Evolutionary conservation across 2,888 invertebrate species (phyloP).

Genomic region (Aporophyla lueneburgensis): DNA sequence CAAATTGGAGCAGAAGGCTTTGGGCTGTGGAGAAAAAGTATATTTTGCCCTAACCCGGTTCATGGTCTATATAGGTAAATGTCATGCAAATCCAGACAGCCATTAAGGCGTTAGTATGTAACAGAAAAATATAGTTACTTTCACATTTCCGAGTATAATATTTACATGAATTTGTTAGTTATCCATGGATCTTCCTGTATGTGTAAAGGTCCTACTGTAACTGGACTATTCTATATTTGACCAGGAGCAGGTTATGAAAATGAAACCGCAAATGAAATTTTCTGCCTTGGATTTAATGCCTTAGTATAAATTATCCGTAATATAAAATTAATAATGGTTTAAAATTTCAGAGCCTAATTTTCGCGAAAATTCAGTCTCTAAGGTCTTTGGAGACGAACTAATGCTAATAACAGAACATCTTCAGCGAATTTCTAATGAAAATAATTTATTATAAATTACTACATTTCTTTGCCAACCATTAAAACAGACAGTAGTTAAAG

Average conservation of each 20-base stretch:
- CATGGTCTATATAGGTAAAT: neutral
- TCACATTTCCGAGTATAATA: neutral
- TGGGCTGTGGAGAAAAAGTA: neutral
- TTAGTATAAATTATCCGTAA: neutral
- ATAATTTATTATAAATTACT: constrained; percentile 1
- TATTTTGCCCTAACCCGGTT: no score
- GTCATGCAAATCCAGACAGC: neutral
- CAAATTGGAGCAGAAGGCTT: neutral
- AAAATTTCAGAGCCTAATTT: neutral
- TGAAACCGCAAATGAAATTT: neutral
- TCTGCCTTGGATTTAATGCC: neutral
- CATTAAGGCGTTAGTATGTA: neutral
- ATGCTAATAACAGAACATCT: neutral
- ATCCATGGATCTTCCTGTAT: neutral
- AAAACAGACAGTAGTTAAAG: neutral
- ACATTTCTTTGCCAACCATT: constrained; percentile 1
- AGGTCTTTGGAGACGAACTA: neutral
- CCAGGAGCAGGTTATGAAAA: neutral
- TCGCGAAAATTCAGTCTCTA: neutral
- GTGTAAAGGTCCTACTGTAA: neutral
- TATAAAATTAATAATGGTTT: neutral
- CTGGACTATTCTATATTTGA: neutral
- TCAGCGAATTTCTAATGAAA: neutral
- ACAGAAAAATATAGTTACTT: neutral
- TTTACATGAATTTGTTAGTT: neutral